Conservation (phyloP, 2,113 vertebrate genomes). For the Ochotona curzoniae region DNA sequence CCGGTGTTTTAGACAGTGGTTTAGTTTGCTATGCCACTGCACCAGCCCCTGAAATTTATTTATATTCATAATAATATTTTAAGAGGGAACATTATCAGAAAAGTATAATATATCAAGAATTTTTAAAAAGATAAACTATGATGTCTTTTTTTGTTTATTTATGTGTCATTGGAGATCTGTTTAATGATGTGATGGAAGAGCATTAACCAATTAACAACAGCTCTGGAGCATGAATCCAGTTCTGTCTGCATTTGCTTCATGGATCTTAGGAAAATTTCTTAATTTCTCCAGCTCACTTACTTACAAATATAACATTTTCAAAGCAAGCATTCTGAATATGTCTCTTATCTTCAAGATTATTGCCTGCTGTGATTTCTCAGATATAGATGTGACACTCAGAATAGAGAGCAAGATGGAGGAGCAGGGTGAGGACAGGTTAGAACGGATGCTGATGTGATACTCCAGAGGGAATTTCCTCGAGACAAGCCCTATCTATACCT, state of each 20-base stretch:
- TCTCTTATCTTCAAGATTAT: background rate
- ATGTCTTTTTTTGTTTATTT: background rate
- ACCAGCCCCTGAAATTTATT: background rate
- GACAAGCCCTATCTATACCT: no score
- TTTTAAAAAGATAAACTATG: background rate
- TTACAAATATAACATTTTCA: background rate
- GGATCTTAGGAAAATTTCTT: background rate
- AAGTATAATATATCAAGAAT: background rate
- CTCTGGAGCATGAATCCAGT: background rate
- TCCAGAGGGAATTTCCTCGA: background rate
- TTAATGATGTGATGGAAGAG: background rate
- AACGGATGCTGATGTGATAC: no score
- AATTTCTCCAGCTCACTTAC: conserved; percentile 21
- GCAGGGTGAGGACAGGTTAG: no score
- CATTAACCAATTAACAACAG: background rate
- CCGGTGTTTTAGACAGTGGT: no score
- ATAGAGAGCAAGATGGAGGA: no score
- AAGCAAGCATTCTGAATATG: background rate
- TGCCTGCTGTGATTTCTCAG: background rate
- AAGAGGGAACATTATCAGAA: conserved; percentile 1
- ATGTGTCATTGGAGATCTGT: background rate
- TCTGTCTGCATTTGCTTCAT: background rate
- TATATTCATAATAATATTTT: background rate
- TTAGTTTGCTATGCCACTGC: no score
- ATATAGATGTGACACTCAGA: background rate